These are phyloP conservation scores for Pristionchus pacificus DNA, from an alignment of 1,140 invertebrate genomes.

Conservation along the genomic window DNA sequence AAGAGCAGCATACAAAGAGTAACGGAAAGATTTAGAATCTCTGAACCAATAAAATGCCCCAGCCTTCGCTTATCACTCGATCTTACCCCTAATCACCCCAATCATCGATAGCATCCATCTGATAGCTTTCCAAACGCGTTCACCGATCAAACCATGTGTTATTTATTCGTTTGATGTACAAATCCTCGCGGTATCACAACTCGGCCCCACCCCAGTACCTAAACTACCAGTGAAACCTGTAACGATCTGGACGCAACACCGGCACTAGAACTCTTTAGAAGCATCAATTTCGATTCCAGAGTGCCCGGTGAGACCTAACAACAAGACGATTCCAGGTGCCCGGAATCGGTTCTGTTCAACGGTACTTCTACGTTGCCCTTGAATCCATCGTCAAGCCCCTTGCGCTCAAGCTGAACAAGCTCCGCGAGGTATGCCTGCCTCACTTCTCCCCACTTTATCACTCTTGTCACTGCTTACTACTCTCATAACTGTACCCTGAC, in stretches of 20 bases:
- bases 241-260: neutral
- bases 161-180: too few relatives aligned
- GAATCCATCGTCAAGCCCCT: constrained; percentile 24
- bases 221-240: neutral
- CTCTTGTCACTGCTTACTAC: neutral
- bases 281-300: neutral
- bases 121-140: neutral
- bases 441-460: neutral
- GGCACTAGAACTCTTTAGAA: neutral
- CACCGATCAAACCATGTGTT: too few relatives aligned
- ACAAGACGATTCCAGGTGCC: constrained; percentile 12
- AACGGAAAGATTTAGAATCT: too few relatives aligned
- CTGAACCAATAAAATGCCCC: neutral
- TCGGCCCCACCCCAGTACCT: neutral
- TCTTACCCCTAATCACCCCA: neutral
- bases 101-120: neutral
- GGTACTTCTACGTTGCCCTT: constrained; percentile 32
- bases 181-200: too few relatives aligned
- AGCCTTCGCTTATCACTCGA: neutral
- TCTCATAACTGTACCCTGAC: neutral
- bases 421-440: neutral
- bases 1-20: too few relatives aligned
- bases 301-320: neutral
- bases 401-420: neutral
- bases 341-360: constrained; percentile 28